Percentiles rank a stretch among this genome's conserved stretches.
Evolutionary conservation across 1,140 invertebrate species (phyloP).

Genomic region (Bacillus rossius): DNA sequence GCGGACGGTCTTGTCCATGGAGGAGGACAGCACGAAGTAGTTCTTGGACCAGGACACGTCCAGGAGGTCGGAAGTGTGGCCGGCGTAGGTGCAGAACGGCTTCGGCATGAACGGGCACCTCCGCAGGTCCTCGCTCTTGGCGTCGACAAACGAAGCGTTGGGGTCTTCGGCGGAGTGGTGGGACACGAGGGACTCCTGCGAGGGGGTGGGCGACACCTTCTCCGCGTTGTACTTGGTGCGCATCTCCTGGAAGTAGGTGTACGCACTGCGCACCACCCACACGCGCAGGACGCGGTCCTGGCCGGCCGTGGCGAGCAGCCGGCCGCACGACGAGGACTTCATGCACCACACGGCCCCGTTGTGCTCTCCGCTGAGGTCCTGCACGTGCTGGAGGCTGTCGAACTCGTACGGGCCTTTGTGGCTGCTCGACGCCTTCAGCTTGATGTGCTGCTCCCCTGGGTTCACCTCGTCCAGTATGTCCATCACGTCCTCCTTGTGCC

Average conservation of each 20-base stretch:
- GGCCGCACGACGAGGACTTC: constrained; percentile 95
- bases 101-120: constrained; percentile 81
- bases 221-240: constrained; percentile 88
- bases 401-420: constrained; percentile 97
- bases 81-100: constrained; percentile 90
- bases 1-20: constrained; percentile 97
- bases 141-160: constrained; percentile 35
- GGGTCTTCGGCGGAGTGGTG: constrained; percentile 64
- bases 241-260: constrained; percentile 90
- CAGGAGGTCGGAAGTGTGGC: constrained; percentile 93
- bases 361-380: constrained; percentile 79
- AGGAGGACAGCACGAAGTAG: constrained; percentile 95
- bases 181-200: constrained; percentile 79
- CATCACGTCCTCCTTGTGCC: constrained; percentile 79
- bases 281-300: constrained; percentile 91
- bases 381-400: constrained; percentile 67
- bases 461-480: constrained; percentile 80
- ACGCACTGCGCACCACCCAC: constrained; percentile 88
- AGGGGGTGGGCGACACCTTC: constrained; percentile 82
- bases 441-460: constrained; percentile 76
- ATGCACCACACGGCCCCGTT: constrained; percentile 95
- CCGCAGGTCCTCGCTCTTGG: constrained; percentile 28
- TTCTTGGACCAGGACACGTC: constrained; percentile 99
- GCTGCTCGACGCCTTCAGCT: constrained; percentile 88
- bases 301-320: constrained; percentile 90